Conservation (phyloP, 2,888 invertebrate species). For the Dastarcus helophoroides region DNA sequence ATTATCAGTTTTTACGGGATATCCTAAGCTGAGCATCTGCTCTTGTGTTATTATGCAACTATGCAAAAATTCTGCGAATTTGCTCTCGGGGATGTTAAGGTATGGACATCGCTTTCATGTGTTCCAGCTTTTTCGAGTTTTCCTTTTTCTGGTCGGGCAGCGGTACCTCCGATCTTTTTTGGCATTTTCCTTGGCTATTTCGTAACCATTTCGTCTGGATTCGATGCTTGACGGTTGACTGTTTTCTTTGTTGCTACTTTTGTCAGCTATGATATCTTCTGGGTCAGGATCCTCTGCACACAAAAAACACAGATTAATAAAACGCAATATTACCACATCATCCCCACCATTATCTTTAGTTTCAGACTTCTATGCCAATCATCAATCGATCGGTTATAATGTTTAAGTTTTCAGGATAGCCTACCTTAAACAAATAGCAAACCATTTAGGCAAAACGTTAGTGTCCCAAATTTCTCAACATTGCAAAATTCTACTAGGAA, state of each 20-base stretch:
- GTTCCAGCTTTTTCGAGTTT: constrained; percentile 16
- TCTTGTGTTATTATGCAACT: constrained; percentile 51
- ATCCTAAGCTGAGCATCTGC: constrained; percentile 56
- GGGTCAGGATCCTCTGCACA: constrained; percentile 38
- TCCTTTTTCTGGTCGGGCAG: constrained; percentile 24
- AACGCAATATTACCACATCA: no score
- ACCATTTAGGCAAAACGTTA: no score
- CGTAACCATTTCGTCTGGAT: constrained; percentile 39
- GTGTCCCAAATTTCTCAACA: no score
- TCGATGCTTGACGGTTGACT: constrained; percentile 39
- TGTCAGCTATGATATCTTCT: constrained; percentile 25
- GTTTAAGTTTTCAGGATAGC: no score
- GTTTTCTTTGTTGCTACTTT: constrained; percentile 23
- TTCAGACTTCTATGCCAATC: no score
- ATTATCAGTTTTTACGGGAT: constrained; percentile 47
- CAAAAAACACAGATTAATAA: no score
- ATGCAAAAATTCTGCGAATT: constrained; percentile 46
- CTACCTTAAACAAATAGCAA: no score
- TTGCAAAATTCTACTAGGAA: no score
- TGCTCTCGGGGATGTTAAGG: constrained; percentile 40
- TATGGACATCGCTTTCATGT: constrained; percentile 23
- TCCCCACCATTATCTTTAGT: no score
- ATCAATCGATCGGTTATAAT: no score
- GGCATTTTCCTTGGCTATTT: constrained; percentile 43
- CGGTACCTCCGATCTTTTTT: constrained; percentile 25